These are phyloP conservation scores for Geotrypetes seraphini DNA, from an alignment of 2,797 vertebrate species.

Conservation along the genomic window DNA sequence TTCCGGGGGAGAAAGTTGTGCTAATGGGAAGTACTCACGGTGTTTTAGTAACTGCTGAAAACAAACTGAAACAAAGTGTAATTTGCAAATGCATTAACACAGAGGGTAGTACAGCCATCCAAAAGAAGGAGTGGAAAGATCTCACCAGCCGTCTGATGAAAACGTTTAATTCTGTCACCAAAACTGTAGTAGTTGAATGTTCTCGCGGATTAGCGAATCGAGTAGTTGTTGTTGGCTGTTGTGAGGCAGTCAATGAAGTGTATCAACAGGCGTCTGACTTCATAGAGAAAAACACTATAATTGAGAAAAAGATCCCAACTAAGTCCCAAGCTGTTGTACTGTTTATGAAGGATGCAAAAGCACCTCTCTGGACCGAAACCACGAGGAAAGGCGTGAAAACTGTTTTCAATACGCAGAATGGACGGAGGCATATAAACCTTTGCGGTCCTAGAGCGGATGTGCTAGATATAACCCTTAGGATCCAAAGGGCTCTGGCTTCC, in stretches of 20 bases:
- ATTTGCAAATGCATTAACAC: constrained; percentile 26
- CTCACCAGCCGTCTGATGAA: constrained; percentile 25
- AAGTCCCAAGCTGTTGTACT: constrained; percentile 30
- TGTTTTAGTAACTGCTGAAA: constrained; percentile 51
- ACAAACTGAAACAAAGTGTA: constrained; percentile 40
- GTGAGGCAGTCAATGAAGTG: constrained; percentile 42
- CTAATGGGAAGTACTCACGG: constrained; percentile 39
- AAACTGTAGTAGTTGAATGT: constrained; percentile 24
- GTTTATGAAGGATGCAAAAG: constrained; percentile 54
- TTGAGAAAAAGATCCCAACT: constrained; percentile 37
- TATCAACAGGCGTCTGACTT: constrained; percentile 41
- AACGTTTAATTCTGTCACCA: constrained; percentile 27
- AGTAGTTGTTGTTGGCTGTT: constrained; percentile 53
- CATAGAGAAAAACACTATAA: constrained; percentile 35
- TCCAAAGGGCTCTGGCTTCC: constrained; percentile 24
- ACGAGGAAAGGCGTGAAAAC: constrained; percentile 34
- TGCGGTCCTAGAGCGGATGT: constrained; percentile 53
- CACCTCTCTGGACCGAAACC: constrained; percentile 11
- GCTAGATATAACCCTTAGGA: constrained; percentile 4
- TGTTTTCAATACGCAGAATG: constrained; percentile 15
- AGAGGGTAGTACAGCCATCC: constrained; percentile 39
- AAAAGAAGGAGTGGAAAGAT: constrained; percentile 38
- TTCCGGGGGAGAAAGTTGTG: constrained; percentile 27
- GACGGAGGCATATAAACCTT: constrained; percentile 42
- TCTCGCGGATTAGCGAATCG: not conserved